These are phyloP conservation scores for Cladopsammia gracilis DNA, from an alignment of 64 coral and sea anemone genomes.

Conservation along the genomic window DNA sequence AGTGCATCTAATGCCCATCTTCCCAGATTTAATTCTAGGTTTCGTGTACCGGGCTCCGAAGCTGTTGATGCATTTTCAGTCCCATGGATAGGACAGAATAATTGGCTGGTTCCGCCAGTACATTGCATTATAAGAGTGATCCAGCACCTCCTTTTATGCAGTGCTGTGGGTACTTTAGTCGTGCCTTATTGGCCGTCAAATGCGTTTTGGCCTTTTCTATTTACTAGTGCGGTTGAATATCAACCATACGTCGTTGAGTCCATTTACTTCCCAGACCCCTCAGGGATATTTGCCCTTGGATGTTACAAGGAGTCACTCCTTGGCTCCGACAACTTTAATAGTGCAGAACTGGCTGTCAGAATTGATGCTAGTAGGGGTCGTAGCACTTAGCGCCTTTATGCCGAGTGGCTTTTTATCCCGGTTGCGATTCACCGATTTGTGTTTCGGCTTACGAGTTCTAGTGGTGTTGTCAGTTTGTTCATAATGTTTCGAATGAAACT, in stretches of 20 bases:
- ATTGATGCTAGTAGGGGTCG: background rate
- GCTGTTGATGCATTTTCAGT: background rate
- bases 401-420: background rate
- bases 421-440: background rate
- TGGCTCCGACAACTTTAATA: background rate
- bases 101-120: constrained; percentile 21
- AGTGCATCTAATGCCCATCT: constrained; percentile 3
- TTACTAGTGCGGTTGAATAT: background rate
- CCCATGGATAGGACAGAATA: constrained; percentile 15
- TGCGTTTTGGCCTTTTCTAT: background rate
- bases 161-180: background rate
- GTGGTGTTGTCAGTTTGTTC: too few species aligned
- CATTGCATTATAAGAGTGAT: background rate
- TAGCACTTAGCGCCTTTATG: background rate
- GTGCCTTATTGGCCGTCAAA: constrained; percentile 10
- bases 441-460: background rate
- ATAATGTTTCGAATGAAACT: too few species aligned
- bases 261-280: background rate
- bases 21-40: background rate
- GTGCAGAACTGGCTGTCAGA: background rate
- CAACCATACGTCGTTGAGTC: background rate
- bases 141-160: too few species aligned
- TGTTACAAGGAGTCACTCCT: background rate
- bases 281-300: background rate
- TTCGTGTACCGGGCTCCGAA: background rate